Evolutionary conservation across 2,113 vertebrate genomes (phyloP).

Genomic region (Callaeas wilsoni): DNA sequence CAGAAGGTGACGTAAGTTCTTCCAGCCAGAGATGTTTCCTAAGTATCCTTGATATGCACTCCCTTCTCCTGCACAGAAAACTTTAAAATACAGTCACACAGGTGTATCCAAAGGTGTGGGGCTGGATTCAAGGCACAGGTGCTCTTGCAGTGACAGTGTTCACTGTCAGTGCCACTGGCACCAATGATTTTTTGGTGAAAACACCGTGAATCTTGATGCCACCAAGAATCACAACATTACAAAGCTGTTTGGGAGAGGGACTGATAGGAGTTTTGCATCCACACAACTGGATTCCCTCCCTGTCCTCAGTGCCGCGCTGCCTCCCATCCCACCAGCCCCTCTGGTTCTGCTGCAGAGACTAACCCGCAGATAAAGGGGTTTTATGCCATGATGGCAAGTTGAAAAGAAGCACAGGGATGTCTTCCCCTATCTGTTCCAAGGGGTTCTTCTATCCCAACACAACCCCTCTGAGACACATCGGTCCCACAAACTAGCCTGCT

Average conservation of each 20-base stretch:
- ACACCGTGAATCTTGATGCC: neutral
- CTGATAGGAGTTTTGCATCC: neutral
- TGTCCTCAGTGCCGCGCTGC: rapidly evolving
- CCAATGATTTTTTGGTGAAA: neutral
- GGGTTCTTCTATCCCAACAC: neutral
- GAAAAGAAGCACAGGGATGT: neutral
- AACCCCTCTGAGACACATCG: rapidly evolving
- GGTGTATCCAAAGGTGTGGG: neutral
- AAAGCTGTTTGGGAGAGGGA: neutral
- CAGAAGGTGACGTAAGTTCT: neutral
- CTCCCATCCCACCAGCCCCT: neutral
- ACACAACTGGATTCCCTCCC: neutral
- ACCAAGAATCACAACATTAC: rapidly evolving
- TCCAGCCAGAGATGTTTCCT: neutral
- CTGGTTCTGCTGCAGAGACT: neutral
- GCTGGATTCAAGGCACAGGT: neutral
- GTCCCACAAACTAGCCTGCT: neutral
- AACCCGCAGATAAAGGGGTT: neutral
- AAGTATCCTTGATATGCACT: neutral
- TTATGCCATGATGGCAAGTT: rapidly evolving
- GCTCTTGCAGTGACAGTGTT: neutral
- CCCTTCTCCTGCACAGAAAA: neutral
- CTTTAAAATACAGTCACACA: neutral
- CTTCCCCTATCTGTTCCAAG: neutral
- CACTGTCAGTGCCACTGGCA: neutral